Evolutionary conservation across 2,888 invertebrate species (phyloP).

Genomic region (Synergus umbraculus): DNA sequence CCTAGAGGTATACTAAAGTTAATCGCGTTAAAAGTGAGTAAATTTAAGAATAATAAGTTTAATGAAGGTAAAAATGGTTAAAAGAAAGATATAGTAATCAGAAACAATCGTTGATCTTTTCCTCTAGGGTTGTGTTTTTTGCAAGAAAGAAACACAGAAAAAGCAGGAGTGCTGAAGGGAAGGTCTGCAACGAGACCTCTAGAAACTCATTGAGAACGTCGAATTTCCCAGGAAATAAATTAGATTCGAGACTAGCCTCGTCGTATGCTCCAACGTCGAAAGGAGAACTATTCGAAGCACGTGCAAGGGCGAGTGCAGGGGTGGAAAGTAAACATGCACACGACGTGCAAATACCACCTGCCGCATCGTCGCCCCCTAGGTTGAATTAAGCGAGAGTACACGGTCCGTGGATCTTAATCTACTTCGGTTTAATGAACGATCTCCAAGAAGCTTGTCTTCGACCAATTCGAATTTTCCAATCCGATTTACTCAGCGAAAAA

Average conservation of each 20-base stretch:
- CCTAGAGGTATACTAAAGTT: too few species aligned
- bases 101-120: not conserved
- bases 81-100: not conserved
- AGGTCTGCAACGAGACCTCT: constrained; percentile 29
- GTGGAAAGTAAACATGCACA: constrained; percentile 41
- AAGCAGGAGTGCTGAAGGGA: not conserved
- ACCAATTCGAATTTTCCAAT: not conserved
- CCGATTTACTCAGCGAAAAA: not conserved
- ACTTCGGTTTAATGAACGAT: constrained; percentile 37
- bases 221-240: constrained; percentile 37
- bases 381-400: constrained; percentile 38
- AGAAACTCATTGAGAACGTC: constrained; percentile 35
- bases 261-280: constrained; percentile 36
- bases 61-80: not conserved
- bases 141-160: not conserved
- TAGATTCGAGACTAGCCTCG: constrained; percentile 40
- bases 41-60: too few species aligned
- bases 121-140: not conserved
- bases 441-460: constrained; percentile 23
- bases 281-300: constrained; percentile 41
- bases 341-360: constrained; percentile 41
- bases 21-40: too few species aligned
- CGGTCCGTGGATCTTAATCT: constrained; percentile 38
- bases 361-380: constrained; percentile 40
- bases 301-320: constrained; percentile 38